Conservation (phyloP, 2,113 vertebrate species). For the Sigmodon hispidus region DNA sequence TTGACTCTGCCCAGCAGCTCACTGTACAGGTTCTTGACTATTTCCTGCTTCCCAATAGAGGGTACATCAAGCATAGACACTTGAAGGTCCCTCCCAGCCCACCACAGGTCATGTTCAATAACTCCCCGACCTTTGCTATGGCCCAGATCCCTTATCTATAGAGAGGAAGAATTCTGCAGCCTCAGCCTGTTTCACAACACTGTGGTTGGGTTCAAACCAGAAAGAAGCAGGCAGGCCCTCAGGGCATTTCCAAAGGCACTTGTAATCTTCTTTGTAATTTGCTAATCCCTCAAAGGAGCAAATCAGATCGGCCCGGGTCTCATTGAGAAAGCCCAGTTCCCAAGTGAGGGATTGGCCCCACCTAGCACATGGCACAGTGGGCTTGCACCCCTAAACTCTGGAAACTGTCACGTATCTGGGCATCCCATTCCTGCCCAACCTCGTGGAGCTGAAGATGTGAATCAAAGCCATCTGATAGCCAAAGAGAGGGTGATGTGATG, state of each 20-base stretch:
- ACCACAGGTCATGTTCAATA: neutral
- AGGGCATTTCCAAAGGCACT: neutral
- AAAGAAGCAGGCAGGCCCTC: fast-evolving
- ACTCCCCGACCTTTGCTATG: neutral
- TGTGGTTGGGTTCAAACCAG: neutral
- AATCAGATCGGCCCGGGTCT: neutral
- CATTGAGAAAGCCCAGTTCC: neutral
- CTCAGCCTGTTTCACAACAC: neutral
- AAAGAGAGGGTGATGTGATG: neutral
- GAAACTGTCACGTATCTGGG: neutral
- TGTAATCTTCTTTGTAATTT: neutral
- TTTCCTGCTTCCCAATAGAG: too few species aligned
- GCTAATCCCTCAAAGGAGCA: neutral
- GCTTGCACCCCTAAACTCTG: neutral
- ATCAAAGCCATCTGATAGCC: neutral
- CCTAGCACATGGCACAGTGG: too few species aligned
- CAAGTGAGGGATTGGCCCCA: neutral
- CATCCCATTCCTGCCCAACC: too few species aligned
- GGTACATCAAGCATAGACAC: neutral
- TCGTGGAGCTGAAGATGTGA: neutral
- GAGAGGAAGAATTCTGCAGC: neutral
- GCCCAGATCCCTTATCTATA: neutral
- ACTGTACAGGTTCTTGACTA: neutral
- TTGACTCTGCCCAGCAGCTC: neutral
- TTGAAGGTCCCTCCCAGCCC: neutral